Percentiles rank a stretch among this genome's conserved stretches.
Conservation (phyloP, 2,113 vertebrate genomes). For the Cololabis saira region DNA sequence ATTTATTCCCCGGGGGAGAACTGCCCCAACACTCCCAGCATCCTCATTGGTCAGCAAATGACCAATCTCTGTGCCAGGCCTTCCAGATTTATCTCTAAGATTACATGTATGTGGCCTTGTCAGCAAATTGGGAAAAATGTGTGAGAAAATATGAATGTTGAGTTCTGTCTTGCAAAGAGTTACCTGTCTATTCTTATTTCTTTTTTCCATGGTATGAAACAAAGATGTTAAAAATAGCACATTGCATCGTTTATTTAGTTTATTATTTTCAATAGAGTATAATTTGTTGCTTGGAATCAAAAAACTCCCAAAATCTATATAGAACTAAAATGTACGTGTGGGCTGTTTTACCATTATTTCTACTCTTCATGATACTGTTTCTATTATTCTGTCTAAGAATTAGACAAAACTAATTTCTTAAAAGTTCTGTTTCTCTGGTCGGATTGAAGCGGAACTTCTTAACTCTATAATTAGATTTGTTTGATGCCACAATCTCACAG, state of each 20-base stretch:
- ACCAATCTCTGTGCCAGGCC: neutral
- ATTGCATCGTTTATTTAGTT: no score
- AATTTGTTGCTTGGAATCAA: no score
- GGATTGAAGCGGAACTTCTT: neutral
- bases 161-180: neutral
- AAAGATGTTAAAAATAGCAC: no score
- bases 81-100: neutral
- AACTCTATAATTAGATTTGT: neutral
- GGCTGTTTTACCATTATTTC: no score
- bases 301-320: no score
- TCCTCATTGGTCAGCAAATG: neutral
- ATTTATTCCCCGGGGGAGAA: no score
- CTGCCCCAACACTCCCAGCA: neutral
- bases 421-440: neutral
- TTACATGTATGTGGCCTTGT: no score
- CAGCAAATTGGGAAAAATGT: neutral
- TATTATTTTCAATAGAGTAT: no score
- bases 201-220: no score
- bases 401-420: neutral
- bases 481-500: slow-evolving; percentile 1
- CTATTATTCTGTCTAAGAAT: neutral
- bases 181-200: no score
- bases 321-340: no score
- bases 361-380: no score
- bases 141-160: neutral